Base-by-base conservation (phyloP, 2,888 invertebrate species). In the Scelioninae gen. 1 region DNA sequence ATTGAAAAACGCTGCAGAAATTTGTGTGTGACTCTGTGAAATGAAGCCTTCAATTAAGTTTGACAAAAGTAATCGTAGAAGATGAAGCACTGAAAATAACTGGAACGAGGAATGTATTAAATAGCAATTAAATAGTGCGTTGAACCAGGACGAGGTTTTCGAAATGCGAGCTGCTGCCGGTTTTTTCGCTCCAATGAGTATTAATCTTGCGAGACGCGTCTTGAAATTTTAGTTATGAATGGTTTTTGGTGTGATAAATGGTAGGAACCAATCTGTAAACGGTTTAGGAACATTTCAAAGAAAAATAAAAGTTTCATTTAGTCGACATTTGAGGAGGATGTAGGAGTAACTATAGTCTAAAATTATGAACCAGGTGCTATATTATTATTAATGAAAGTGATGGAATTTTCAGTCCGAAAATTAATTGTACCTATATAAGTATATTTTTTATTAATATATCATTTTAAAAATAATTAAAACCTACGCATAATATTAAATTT, bases 21-120 rank as follows among this genome's bases (percentile, higher is more conserved):
- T 72, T 43, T 79, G 40, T 66, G 66, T 55, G 75, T n/a, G n/a
- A 55, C 47, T 47, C 43, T 58, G 58, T 55, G 53, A 82, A 76
- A 76, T 66, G 81, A 82, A 76, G 71, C 71, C 66, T 76, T 82
- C 81, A 76, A 82, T 82, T 82, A 76, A 76, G 40, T 82, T 71
- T 82, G 76, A 82, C 81, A 82, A 82, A 82, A 76, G 76, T 69
- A 71, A 81, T 68, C 65, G 31, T 51, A 31, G 71, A 60, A 53
- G 76, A 80, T 80, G 62, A 56, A 66, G n/a, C n/a, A 47, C 62
- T 62, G 32, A 40, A 31, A 75, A 80, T 74, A 74, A 63, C 60
- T 69, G 53, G 45, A 51, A 72, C 51, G 29, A 15, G 29, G 10
- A 55, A 40, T 47, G 40, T 66, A 66, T 72, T 79, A 72, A 79